A percentile compares a stretch with the other conserved stretches of the same genome.
phyloP scores from a whole-genome alignment of 2,888 invertebrate species.

The Xanthostigma xanthostigma region DNA sequence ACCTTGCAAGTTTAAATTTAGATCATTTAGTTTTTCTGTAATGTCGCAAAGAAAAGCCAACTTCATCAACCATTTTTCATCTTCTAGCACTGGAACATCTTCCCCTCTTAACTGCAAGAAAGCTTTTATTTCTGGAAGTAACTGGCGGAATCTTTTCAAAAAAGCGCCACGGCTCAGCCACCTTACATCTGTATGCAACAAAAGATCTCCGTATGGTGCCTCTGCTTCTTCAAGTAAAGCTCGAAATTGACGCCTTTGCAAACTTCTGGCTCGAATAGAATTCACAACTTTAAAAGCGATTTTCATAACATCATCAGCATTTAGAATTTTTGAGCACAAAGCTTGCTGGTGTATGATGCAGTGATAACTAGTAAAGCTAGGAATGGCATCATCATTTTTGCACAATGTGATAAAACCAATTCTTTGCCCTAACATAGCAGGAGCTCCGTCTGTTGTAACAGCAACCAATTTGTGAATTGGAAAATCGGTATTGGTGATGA shows the following conservation, averaged over 20 bases:
- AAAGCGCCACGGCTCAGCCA: conserved; percentile 5
- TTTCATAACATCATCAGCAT: no score
- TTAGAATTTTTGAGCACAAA: conserved; percentile 10
- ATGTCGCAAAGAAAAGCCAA: conserved; percentile 5
- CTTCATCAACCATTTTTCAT: conserved; percentile 5
- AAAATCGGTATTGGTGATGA: conserved; percentile 10
- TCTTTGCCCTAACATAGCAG: conserved; percentile 13
- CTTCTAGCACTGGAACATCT: conserved; percentile 1
- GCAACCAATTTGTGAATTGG: conserved; percentile 13
- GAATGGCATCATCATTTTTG: conserved; percentile 7
- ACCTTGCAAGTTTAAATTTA: conserved; percentile 5
- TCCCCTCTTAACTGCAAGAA: conserved; percentile 3
- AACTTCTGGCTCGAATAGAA: conserved; percentile 6
- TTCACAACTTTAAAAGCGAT: conserved; percentile 6
- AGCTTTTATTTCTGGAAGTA: conserved; percentile 4
- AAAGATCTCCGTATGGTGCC: neutral
- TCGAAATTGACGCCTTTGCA: conserved; percentile 9
- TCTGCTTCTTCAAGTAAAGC: conserved; percentile 1
- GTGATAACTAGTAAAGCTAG: conserved; percentile 12
- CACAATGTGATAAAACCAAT: conserved; percentile 13
- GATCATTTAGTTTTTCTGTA: conserved; percentile 4
- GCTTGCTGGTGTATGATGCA: conserved; percentile 12
- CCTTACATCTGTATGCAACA: conserved; percentile 6
- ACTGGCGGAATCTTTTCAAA: conserved; percentile 4
- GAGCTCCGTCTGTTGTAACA: conserved; percentile 16